Conservation (phyloP, 2,113 vertebrate species). For the Anguilla japonica region DNA sequence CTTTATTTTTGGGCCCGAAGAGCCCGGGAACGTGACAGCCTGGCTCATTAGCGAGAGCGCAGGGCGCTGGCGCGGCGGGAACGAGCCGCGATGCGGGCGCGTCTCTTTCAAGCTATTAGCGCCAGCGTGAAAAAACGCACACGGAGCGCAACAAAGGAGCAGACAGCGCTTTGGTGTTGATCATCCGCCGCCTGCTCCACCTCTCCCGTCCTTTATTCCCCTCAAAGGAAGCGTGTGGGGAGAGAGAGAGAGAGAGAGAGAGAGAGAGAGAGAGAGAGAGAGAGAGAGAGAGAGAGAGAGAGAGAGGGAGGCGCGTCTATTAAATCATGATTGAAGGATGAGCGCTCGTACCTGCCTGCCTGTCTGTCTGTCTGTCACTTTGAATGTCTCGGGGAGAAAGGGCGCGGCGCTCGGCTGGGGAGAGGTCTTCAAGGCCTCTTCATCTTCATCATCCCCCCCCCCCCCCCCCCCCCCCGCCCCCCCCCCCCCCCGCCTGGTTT, state of each 20-base stretch:
- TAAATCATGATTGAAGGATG: background rate
- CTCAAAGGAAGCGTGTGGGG: background rate
- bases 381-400: background rate
- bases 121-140: too few species aligned
- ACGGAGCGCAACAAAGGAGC: background rate
- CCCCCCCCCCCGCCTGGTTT: background rate
- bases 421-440: conserved; percentile 11
- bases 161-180: background rate
- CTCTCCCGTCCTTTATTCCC: background rate
- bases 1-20: background rate
- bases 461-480: too few species aligned
- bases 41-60: conserved; percentile 1
- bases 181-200: background rate
- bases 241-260: too few species aligned
- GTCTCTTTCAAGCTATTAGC: background rate
- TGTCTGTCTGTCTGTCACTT: background rate
- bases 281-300: background rate
- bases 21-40: background rate
- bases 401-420: background rate
- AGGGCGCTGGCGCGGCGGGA: too few species aligned
- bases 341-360: background rate
- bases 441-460: too few species aligned
- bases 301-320: background rate
- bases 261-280: too few species aligned
- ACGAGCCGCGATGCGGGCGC: background rate